These are phyloP conservation scores for Patagioenas fasciata DNA, from an alignment of 2,113 vertebrate species.

Conservation along the genomic window DNA sequence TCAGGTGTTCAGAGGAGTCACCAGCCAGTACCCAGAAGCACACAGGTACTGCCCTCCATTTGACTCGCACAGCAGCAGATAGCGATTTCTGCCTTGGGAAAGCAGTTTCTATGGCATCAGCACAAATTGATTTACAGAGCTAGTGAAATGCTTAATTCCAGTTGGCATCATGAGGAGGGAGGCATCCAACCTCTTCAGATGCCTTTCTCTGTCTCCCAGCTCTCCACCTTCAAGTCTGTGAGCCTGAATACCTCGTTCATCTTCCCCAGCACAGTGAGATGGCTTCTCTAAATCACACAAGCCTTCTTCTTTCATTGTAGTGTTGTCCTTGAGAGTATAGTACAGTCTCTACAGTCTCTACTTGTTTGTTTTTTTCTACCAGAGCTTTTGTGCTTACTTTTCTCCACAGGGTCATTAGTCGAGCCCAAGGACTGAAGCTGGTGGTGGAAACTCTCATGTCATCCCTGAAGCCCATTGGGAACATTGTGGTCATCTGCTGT, in stretches of 20 bases:
- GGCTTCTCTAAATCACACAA: neutral
- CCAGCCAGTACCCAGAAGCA: neutral
- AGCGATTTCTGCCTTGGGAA: neutral
- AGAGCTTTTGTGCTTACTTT: neutral
- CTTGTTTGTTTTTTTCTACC: neutral
- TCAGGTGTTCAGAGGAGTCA: neutral
- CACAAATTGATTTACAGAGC: neutral
- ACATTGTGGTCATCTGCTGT: slow-evolving; percentile 99
- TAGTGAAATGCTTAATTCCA: neutral
- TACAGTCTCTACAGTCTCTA: neutral
- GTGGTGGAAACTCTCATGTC: slow-evolving; percentile 99
- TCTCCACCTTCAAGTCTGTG: neutral
- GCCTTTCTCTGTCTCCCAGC: neutral
- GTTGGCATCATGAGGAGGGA: neutral
- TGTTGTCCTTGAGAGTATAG: neutral
- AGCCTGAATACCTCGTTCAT: neutral
- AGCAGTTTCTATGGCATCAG: slow-evolving; percentile 9
- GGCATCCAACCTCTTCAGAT: neutral
- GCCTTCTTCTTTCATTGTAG: neutral
- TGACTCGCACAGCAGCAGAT: neutral
- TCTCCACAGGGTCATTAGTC: slow-evolving; percentile 90
- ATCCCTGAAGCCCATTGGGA: slow-evolving; percentile 97
- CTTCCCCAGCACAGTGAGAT: neutral
- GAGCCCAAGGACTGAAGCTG: slow-evolving; percentile 96
- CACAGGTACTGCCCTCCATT: neutral